Percentiles rank a stretch among this genome's conserved stretches.
These are phyloP conservation scores for Denticeps clupeoides DNA, from an alignment of 2,797 vertebrate species.

Conservation along the genomic window DNA sequence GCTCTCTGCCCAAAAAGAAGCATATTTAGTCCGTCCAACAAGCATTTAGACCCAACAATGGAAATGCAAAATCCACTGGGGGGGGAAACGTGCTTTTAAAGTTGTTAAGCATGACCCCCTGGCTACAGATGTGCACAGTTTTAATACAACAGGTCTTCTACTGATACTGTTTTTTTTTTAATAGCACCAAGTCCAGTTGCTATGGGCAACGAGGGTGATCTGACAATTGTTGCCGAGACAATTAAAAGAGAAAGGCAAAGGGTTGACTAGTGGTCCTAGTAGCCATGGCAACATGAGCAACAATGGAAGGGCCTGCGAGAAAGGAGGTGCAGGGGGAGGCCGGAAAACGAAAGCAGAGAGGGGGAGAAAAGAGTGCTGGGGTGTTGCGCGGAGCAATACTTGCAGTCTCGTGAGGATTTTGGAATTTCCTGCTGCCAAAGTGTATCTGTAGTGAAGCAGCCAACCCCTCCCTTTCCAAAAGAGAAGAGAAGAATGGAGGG, in stretches of 20 bases:
- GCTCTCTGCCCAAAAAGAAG: too few species aligned
- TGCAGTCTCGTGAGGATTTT: slow-evolving; percentile 13
- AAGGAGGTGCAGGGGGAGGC: too few species aligned
- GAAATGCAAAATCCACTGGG: too few species aligned
- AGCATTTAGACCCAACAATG: too few species aligned
- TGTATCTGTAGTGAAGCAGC: slow-evolving; percentile 2
- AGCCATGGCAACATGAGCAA: slow-evolving; percentile 43
- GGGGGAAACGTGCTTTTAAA: too few species aligned
- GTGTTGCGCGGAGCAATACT: slow-evolving; percentile 19
- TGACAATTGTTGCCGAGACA: slow-evolving; percentile 57
- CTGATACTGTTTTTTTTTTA: slow-evolving; percentile 32
- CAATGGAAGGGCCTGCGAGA: slow-evolving; percentile 33
- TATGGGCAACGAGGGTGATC: slow-evolving; percentile 45
- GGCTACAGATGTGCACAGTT: slow-evolving; percentile 2
- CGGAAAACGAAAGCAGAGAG: too few species aligned
- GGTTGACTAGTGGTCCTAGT: slow-evolving; percentile 33
- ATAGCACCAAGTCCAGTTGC: slow-evolving; percentile 52
- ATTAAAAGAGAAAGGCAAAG: slow-evolving; percentile 45
- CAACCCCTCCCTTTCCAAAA: too few species aligned
- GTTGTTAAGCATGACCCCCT: background rate
- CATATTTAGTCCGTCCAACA: too few species aligned
- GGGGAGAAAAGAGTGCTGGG: too few species aligned
- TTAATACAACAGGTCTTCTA: slow-evolving; percentile 8
- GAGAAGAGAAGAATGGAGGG: too few species aligned
- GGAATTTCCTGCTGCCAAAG: slow-evolving; percentile 19